Evolutionary conservation across 2,888 invertebrate genomes (phyloP).

Genomic region (Dasysyrphus tricinctus): DNA sequence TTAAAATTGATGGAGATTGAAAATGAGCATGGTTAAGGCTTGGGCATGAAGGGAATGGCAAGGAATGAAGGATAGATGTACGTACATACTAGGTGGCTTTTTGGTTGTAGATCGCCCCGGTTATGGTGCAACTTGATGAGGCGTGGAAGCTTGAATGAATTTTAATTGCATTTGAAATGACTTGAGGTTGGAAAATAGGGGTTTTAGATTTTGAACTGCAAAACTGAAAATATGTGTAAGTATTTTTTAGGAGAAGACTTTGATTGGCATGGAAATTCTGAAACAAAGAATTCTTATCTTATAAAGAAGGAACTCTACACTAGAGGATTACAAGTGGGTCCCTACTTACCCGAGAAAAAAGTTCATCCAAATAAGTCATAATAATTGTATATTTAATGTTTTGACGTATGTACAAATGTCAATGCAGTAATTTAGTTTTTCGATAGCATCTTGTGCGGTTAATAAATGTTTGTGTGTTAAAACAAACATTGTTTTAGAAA

Average conservation of each 20-base stretch:
- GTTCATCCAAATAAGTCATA: no score
- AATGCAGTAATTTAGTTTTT: no score
- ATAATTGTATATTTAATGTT: no score
- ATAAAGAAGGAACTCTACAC: no score
- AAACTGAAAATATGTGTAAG: not conserved
- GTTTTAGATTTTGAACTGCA: not conserved
- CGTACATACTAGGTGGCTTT: slow-evolving; percentile 9
- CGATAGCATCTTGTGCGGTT: no score
- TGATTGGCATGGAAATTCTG: not conserved
- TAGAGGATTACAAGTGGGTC: no score
- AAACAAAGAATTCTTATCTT: not conserved
- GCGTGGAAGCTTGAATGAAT: slow-evolving; percentile 47
- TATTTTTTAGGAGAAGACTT: not conserved
- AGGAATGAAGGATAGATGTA: not conserved
- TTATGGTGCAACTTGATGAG: slow-evolving; percentile 12
- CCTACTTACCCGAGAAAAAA: no score
- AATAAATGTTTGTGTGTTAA: no score
- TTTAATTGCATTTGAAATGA: slow-evolving; percentile 69
- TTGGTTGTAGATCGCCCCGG: slow-evolving; percentile 18
- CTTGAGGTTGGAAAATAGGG: slow-evolving; percentile 20
- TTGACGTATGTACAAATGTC: no score
- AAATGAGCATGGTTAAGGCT: slow-evolving; percentile 47
- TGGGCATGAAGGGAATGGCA: not conserved
- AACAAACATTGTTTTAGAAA: no score
- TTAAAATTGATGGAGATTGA: slow-evolving; percentile 73